Base-by-base conservation (phyloP, 2,888 invertebrate species). In the Perdita meconis region DNA sequence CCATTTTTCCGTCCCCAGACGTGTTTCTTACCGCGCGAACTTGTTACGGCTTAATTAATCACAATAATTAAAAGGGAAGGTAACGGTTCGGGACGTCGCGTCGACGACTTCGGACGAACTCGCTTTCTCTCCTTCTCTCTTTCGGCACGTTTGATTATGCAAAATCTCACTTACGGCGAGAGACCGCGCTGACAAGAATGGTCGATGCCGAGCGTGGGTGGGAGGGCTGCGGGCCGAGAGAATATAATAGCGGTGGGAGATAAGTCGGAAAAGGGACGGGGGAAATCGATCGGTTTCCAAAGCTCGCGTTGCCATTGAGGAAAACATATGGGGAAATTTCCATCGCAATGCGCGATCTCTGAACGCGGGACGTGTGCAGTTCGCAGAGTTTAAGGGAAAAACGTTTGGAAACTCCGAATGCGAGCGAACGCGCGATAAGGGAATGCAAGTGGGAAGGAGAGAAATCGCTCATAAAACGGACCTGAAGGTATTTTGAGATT, bases 11-110 rank as follows among this genome's bases (percentile, higher is more conserved):
- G 50, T 40, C 63, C 44, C 56, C 50, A 22, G 47, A 47, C 47
- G 19, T 47, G 47, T 83, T 80, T 68, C 79, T 80, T 78, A 50
- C 74, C 51, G 73, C 60, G 61, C 67, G 66, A 84, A 84, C 89
- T 89, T 89, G 89, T 89, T 88, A 87, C 85, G 86, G 87, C 89
- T 91, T 89, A 90, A 90, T 90, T 91, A 90, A 90, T 90, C 86
- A 88, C 87, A 90, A 90, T 90, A 90, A 91, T 90, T 90, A 90
- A 90, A 90, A 90, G 88, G 85, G 86, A 88, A 83, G 79, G 81
- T 86, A 67, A 68, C 82, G 68, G 71, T 63, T 47, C 59, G 40
- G 47, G 60, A 60, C 59, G 73, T 69, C 47, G 74, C 71, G 72
- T 71, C 84, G 81, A 83, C 80, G 74, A 84, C 87, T 86, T 68